Evolutionary conservation across 2,113 vertebrate species (phyloP).

Genomic region (Peromyscus californicus): DNA sequence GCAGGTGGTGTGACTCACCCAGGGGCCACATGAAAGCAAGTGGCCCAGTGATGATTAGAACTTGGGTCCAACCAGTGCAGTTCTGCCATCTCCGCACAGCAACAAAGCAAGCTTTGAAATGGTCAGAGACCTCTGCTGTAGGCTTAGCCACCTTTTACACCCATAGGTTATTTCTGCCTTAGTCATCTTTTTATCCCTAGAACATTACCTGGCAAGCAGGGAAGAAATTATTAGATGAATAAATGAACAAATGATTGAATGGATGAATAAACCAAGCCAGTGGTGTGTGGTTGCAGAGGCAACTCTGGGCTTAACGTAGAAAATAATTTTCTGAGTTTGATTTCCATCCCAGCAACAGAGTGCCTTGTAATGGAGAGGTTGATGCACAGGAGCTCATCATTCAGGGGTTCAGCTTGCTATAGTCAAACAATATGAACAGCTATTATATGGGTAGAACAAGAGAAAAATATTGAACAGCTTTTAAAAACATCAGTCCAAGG

Average conservation of each 20-base stretch:
- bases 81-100: rapidly evolving
- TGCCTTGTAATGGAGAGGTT: background rate
- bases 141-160: background rate
- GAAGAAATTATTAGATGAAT: background rate
- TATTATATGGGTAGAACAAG: background rate
- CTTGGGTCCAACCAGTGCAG: background rate
- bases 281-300: background rate
- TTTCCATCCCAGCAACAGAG: background rate
- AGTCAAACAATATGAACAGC: background rate
- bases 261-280: background rate
- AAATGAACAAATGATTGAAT: background rate
- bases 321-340: background rate
- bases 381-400: background rate
- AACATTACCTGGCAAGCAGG: background rate
- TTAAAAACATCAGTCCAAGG: background rate
- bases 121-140: background rate
- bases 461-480: too few species aligned
- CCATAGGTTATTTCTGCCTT: background rate
- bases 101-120: background rate
- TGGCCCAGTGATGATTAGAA: background rate
- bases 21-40: background rate
- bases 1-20: background rate
- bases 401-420: background rate
- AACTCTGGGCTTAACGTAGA: background rate
- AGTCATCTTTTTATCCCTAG: background rate